Conservation (phyloP, 1,140 invertebrate genomes). For the Copidosoma floridanum region DNA sequence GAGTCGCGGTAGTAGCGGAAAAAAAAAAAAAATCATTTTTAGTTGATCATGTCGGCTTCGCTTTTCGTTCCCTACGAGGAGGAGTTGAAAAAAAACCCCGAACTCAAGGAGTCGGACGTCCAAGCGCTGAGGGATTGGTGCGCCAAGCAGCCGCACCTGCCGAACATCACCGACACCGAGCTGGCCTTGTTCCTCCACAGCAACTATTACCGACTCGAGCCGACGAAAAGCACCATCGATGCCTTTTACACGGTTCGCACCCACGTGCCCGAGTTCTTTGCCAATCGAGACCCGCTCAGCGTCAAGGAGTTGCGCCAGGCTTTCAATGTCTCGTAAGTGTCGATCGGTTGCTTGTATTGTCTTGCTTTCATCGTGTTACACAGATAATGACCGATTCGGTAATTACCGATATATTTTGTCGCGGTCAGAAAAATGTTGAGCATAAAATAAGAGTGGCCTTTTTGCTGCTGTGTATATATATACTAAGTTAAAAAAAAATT, state of each 20-base stretch:
- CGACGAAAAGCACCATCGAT: constrained; percentile 65
- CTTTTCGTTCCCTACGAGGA: constrained; percentile 46
- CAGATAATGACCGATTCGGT: no score
- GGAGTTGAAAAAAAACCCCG: constrained; percentile 60
- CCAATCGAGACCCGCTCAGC: constrained; percentile 57
- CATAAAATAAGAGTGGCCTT: no score
- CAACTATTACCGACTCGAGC: constrained; percentile 63
- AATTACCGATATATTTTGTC: no score
- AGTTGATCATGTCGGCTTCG: neutral
- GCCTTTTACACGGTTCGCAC: constrained; percentile 65
- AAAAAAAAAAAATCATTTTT: neutral
- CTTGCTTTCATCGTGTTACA: no score
- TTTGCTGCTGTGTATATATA: no score
- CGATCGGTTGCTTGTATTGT: no score
- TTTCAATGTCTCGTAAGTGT: constrained; percentile 57
- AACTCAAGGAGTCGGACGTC: constrained; percentile 61
- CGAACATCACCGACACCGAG: constrained; percentile 59
- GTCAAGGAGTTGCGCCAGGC: constrained; percentile 48
- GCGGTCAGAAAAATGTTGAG: no score
- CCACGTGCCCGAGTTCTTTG: constrained; percentile 62
- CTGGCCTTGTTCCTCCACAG: constrained; percentile 64
- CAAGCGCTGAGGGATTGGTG: constrained; percentile 62
- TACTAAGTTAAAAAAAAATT: no score
- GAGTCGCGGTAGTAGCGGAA: no score
- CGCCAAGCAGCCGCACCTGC: constrained; percentile 64